phyloP scores from a whole-genome alignment of 2,113 vertebrate genomes.

The Terrapene triunguis region DNA sequence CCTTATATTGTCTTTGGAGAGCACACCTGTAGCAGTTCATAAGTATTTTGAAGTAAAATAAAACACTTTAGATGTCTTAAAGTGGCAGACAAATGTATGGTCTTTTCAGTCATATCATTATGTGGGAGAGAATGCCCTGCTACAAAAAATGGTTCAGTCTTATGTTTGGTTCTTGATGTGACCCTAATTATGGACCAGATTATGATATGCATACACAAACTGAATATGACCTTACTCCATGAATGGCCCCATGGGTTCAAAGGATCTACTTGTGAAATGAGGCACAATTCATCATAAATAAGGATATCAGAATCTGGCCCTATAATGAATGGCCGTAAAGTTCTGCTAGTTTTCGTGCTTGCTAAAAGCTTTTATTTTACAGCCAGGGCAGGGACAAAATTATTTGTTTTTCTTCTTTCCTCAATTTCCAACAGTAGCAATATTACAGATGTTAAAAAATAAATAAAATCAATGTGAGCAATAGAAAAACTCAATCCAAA shows the following conservation, averaged over 20 bases:
- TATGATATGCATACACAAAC: neutral
- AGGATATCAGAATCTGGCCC: constrained; percentile 1
- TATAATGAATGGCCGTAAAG: constrained; percentile 27
- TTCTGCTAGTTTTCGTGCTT: constrained; percentile 45
- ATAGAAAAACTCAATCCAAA: neutral
- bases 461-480: neutral
- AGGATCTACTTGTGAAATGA: neutral
- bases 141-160: constrained; percentile 59
- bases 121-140: neutral
- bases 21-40: constrained; percentile 1
- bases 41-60: constrained; percentile 49
- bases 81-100: neutral
- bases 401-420: constrained; percentile 59
- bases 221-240: neutral
- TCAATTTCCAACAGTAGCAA: constrained; percentile 23
- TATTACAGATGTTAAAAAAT: neutral
- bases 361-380: constrained; percentile 70
- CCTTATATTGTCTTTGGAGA: constrained; percentile 25
- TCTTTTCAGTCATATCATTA: constrained; percentile 25
- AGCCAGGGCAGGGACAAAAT: constrained; percentile 28
- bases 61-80: constrained; percentile 13
- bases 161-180: constrained; percentile 48
- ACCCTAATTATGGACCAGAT: constrained; percentile 64
- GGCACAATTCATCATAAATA: neutral
- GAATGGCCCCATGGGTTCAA: neutral